These are phyloP conservation scores for Chloromyia formosa DNA, from an alignment of 2,888 invertebrate genomes.

Conservation along the genomic window DNA sequence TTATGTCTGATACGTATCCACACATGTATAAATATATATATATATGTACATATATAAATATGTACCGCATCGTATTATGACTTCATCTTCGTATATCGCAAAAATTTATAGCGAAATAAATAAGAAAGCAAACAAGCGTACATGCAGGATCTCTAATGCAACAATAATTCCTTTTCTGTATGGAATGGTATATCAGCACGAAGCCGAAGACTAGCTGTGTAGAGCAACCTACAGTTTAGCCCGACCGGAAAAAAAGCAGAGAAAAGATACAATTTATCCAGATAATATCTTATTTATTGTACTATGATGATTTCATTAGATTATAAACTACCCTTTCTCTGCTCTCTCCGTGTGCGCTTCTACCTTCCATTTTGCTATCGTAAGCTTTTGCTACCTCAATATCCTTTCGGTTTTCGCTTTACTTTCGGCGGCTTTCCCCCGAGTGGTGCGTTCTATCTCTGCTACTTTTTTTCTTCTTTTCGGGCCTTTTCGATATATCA, in stretches of 20 bases:
- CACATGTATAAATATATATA: too few species aligned
- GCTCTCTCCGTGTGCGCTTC: not conserved
- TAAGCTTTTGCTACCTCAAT: conserved; percentile 19
- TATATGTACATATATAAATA: not conserved
- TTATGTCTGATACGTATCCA: not conserved
- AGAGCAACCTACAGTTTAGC: not conserved
- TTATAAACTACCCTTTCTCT: conserved; percentile 31
- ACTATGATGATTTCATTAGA: conserved; percentile 42
- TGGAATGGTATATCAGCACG: not conserved
- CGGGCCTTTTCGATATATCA: not conserved
- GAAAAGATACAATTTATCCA: conserved; percentile 36
- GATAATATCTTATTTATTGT: conserved; percentile 44
- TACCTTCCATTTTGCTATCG: not conserved
- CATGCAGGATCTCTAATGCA: conserved; percentile 20
- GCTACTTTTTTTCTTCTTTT: conserved; percentile 1
- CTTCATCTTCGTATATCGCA: conserved; percentile 33
- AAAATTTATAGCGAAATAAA: conserved; percentile 33
- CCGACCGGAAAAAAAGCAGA: not conserved
- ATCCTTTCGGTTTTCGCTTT: conserved; percentile 1
- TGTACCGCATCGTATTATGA: conserved; percentile 20
- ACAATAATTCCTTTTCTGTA: not conserved
- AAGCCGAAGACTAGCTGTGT: not conserved
- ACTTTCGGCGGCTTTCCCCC: not conserved
- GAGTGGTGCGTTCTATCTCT: too few species aligned
- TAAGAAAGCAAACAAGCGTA: conserved; percentile 25